phyloP scores from a whole-genome alignment of 2,888 invertebrate species.

The Acleris literana region DNA sequence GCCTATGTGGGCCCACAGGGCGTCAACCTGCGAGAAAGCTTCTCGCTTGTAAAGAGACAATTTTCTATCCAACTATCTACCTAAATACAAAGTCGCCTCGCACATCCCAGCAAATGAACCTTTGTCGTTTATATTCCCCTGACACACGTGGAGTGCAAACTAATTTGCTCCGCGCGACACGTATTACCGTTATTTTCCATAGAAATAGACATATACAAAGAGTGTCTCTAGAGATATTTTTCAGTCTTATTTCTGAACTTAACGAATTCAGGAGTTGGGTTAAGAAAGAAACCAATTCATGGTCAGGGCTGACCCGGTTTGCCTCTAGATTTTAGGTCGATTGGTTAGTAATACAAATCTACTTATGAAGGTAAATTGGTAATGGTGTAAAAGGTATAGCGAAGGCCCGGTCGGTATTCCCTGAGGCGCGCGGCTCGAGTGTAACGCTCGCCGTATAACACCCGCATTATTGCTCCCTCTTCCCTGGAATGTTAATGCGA shows the following conservation, averaged over 20 bases:
- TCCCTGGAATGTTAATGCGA: constrained; percentile 63
- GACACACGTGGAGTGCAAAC: constrained; percentile 37
- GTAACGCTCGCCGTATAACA: constrained; percentile 63
- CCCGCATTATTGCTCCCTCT: constrained; percentile 65
- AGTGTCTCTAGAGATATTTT: constrained; percentile 11
- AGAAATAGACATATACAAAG: constrained; percentile 29
- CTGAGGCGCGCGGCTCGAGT: constrained; percentile 54
- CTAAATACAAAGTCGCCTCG: constrained; percentile 19
- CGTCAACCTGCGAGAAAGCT: constrained; percentile 24
- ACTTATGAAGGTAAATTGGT: constrained; percentile 36
- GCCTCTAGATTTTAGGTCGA: constrained; percentile 44
- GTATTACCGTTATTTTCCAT: constrained; percentile 37
- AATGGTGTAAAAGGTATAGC: constrained; percentile 40
- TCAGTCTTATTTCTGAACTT: constrained; percentile 13
- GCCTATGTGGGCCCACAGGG: constrained; percentile 1
- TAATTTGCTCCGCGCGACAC: constrained; percentile 35
- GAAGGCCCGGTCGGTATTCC: constrained; percentile 47
- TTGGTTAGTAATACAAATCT: constrained; percentile 47
- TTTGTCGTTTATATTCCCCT: constrained; percentile 33
- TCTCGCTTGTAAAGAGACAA: constrained; percentile 17
- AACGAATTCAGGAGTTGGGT: neutral
- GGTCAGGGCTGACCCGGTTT: constrained; percentile 42
- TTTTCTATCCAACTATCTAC: constrained; percentile 28
- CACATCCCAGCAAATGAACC: constrained; percentile 35
- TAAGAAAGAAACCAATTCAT: constrained; percentile 23